Conservation (phyloP, 2,113 vertebrate species). For the Elanoides forficatus region DNA sequence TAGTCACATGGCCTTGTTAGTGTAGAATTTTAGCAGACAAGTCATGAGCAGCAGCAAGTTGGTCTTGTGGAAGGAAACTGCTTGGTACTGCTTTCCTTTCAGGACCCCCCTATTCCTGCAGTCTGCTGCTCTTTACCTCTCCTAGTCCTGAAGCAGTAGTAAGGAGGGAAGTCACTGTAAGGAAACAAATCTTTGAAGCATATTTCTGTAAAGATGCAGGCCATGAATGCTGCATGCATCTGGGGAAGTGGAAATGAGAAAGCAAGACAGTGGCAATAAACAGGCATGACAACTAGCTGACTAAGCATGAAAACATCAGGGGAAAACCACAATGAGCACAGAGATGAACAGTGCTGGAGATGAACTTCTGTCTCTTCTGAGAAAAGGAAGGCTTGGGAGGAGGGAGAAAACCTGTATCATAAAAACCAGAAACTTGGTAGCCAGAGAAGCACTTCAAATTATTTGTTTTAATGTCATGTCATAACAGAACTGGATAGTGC, state of each 20-base stretch:
- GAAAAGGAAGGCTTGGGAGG: neutral
- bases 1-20: neutral
- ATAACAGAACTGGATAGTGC: rapidly evolving
- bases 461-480: neutral
- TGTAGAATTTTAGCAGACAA: neutral
- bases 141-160: neutral
- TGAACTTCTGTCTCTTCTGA: neutral
- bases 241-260: neutral
- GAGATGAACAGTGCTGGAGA: neutral
- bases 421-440: neutral
- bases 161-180: neutral
- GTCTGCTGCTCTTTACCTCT: neutral
- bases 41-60: neutral
- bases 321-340: neutral
- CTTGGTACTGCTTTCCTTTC: neutral
- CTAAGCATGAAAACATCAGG: neutral
- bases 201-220: neutral
- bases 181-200: neutral
- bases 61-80: neutral
- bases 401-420: neutral
- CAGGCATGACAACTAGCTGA: neutral
- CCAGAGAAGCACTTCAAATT: neutral
- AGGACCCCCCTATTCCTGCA: neutral
- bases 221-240: neutral
- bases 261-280: neutral